Evolutionary conservation across 2,888 invertebrate species (phyloP).

Genomic region (Ophion ventricosus): DNA sequence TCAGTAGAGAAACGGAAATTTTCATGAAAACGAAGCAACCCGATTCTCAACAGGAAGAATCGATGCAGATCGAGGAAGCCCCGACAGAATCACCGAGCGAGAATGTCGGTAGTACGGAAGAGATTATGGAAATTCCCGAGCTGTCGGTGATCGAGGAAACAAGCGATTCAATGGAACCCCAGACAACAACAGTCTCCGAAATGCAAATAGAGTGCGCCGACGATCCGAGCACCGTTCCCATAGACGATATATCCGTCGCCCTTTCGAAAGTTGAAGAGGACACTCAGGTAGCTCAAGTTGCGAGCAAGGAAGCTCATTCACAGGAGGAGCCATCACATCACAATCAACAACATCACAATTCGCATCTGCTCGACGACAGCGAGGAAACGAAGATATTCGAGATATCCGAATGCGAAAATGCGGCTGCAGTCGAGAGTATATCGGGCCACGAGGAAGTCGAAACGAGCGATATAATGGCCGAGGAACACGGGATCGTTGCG

Average conservation of each 20-base stretch:
- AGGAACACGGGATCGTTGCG: conserved; percentile 56
- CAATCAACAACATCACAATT: conserved; percentile 26
- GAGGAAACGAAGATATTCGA: conserved; percentile 74
- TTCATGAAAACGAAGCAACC: conserved; percentile 39
- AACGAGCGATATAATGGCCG: conserved; percentile 59
- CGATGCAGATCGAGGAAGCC: conserved; percentile 56
- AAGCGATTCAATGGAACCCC: conserved; percentile 24
- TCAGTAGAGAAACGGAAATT: conserved; percentile 43
- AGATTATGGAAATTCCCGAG: conserved; percentile 60
- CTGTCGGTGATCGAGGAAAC: conserved; percentile 51
- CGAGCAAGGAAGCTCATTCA: conserved; percentile 38
- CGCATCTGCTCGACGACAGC: conserved; percentile 69
- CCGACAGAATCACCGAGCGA: conserved; percentile 24
- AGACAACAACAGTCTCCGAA: conserved; percentile 28
- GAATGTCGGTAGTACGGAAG: conserved; percentile 28
- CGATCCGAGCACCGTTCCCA: conserved; percentile 40
- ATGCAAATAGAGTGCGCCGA: conserved; percentile 53
- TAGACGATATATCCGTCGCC: conserved; percentile 54
- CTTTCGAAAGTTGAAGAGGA: conserved; percentile 52
- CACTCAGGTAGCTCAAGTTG: conserved; percentile 18
- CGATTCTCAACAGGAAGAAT: conserved; percentile 41
- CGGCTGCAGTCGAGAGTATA: conserved; percentile 71
- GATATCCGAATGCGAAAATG: conserved; percentile 74
- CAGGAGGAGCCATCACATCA: conserved; percentile 15
- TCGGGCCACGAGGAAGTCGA: conserved; percentile 54